phyloP scores from a whole-genome alignment of 2,888 invertebrate genomes.

The Frankliniella intonsa region DNA sequence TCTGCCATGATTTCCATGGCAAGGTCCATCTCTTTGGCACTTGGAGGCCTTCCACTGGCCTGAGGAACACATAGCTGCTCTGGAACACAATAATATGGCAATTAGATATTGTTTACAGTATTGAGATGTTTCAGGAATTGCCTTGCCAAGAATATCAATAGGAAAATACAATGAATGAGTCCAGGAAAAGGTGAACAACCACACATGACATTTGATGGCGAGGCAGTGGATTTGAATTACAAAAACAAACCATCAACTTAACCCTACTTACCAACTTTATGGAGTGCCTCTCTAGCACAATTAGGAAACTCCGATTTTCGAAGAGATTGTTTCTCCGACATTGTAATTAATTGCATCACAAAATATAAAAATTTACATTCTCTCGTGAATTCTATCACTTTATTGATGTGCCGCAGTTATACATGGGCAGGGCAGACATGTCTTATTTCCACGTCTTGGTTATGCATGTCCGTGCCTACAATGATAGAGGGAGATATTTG shows the following conservation, averaged over 20 bases:
- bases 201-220: neutral
- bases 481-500: no score
- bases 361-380: neutral
- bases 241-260: constrained; percentile 29
- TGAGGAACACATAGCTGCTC: constrained; percentile 60
- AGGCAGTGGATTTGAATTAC: neutral
- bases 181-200: no score
- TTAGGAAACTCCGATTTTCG: constrained; percentile 72
- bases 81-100: constrained; percentile 41
- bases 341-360: neutral
- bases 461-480: no score
- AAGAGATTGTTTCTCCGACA: constrained; percentile 55
- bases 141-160: neutral
- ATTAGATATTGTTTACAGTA: constrained; percentile 33
- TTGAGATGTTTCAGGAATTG: neutral
- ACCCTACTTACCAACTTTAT: constrained; percentile 59
- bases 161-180: neutral
- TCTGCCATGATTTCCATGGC: constrained; percentile 77
- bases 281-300: constrained; percentile 70
- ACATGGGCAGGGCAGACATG: neutral
- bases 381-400: neutral
- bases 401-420: no score
- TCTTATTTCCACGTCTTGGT: neutral
- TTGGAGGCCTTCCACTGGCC: constrained; percentile 47
- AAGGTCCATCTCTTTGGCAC: constrained; percentile 62